Percentiles rank a stretch among this genome's conserved stretches.
phyloP scores from a whole-genome alignment of 2,113 vertebrate species.

The Atrichornis clamosus region DNA sequence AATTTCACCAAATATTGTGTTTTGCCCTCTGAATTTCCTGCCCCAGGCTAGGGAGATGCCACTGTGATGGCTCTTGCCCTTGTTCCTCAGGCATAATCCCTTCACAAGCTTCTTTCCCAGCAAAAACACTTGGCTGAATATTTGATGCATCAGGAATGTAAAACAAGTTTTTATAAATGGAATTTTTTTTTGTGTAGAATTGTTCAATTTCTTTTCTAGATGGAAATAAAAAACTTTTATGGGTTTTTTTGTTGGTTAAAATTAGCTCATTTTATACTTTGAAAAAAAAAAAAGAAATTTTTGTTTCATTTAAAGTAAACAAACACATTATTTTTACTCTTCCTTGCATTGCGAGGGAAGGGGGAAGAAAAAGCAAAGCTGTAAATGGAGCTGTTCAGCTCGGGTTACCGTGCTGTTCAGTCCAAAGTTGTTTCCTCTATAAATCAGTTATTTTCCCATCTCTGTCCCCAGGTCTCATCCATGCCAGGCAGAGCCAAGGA shows the following conservation, averaged over 20 bases:
- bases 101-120: neutral
- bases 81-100: neutral
- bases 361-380: neutral
- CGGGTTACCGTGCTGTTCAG: neutral
- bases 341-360: neutral
- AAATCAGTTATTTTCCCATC: neutral
- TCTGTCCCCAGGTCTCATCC: neutral
- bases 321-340: neutral
- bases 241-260: neutral
- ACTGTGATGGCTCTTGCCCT: neutral
- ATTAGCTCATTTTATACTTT: neutral
- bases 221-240: neutral
- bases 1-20: neutral
- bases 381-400: neutral
- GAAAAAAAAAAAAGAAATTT: neutral
- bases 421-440: neutral
- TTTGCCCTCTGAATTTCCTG: neutral
- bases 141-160: neutral
- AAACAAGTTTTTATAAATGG: neutral
- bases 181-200: neutral
- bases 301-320: neutral
- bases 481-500: neutral
- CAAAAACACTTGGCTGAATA: neutral
- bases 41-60: rapidly evolving
- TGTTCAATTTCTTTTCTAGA: neutral